Percentiles rank a stretch among this genome's conserved stretches.
Evolutionary conservation across 2,113 vertebrate species (phyloP).

Genomic region (Gila orcuttii): DNA sequence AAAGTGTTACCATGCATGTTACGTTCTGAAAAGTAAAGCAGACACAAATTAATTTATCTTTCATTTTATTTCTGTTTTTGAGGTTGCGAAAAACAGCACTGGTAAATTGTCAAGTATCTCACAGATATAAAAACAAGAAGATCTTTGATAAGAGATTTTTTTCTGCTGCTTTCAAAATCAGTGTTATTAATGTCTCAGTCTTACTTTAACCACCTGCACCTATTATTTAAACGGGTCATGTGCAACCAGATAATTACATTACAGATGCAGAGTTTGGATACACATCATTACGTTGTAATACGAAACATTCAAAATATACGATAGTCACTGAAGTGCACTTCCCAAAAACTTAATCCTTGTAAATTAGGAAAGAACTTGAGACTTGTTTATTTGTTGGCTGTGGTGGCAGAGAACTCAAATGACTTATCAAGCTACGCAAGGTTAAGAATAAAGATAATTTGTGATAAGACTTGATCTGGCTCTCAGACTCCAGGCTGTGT

Average conservation of each 20-base stretch:
- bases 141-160: background rate
- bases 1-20: background rate
- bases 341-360: background rate
- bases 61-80: background rate
- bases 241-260: slow-evolving; percentile 19
- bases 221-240: background rate
- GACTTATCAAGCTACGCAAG: slow-evolving; percentile 37
- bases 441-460: slow-evolving; percentile 60
- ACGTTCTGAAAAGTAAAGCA: background rate
- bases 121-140: background rate
- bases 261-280: slow-evolving; percentile 23
- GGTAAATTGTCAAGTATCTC: background rate
- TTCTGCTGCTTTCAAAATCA: background rate
- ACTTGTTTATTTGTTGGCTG: slow-evolving; percentile 31
- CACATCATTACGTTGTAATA: slow-evolving; percentile 12
- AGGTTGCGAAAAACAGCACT: background rate
- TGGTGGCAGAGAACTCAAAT: background rate
- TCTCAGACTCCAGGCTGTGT: slow-evolving; percentile 62
- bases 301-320: slow-evolving; percentile 12
- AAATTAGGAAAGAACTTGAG: slow-evolving; percentile 11
- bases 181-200: background rate
- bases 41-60: background rate
- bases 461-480: slow-evolving; percentile 71
- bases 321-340: slow-evolving; percentile 1
- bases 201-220: slow-evolving; percentile 26